A percentile compares a stretch with the other conserved stretches of the same genome.
phyloP scores from a whole-genome alignment of 1,140 invertebrate species.

The Parasteatoda tepidariorum region DNA sequence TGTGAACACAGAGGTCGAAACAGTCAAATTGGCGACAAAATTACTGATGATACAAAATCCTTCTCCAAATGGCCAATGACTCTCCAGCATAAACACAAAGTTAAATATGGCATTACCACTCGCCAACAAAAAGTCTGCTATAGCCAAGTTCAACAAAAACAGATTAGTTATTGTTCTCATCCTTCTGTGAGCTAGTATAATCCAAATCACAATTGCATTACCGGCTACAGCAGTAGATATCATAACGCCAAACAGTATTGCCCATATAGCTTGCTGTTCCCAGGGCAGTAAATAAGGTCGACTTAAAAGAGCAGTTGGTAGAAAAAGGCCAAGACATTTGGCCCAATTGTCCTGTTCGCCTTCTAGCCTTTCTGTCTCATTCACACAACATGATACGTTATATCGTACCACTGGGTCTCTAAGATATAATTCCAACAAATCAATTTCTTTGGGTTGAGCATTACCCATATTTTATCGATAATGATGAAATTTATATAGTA shows the following conservation, averaged over 20 bases:
- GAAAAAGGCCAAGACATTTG: constrained; percentile 38
- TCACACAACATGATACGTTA: constrained; percentile 23
- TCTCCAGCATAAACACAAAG: constrained; percentile 70
- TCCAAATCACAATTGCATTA: constrained; percentile 90
- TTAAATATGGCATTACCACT: constrained; percentile 71
- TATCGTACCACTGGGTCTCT: constrained; percentile 1
- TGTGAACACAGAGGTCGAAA: constrained; percentile 89
- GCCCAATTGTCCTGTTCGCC: constrained; percentile 43
- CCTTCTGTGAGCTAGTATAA: constrained; percentile 81
- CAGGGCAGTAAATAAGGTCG: constrained; percentile 47
- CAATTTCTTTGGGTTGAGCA: constrained; percentile 35
- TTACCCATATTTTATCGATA: constrained; percentile 52
- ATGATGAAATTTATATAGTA: too few species aligned
- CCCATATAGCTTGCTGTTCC: constrained; percentile 60
- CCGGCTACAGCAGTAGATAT: constrained; percentile 82
- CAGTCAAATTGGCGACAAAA: constrained; percentile 89
- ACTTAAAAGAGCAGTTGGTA: constrained; percentile 27
- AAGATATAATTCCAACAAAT: constrained; percentile 23
- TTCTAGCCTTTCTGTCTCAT: constrained; percentile 3
- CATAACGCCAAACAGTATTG: constrained; percentile 71
- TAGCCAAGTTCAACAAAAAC: constrained; percentile 67
- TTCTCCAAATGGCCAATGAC: constrained; percentile 87
- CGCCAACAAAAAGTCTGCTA: constrained; percentile 68
- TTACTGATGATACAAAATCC: constrained; percentile 88
- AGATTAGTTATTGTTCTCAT: constrained; percentile 68